Evolutionary conservation across 2,888 invertebrate genomes (phyloP).

Genomic region (Cosmia pyralina): DNA sequence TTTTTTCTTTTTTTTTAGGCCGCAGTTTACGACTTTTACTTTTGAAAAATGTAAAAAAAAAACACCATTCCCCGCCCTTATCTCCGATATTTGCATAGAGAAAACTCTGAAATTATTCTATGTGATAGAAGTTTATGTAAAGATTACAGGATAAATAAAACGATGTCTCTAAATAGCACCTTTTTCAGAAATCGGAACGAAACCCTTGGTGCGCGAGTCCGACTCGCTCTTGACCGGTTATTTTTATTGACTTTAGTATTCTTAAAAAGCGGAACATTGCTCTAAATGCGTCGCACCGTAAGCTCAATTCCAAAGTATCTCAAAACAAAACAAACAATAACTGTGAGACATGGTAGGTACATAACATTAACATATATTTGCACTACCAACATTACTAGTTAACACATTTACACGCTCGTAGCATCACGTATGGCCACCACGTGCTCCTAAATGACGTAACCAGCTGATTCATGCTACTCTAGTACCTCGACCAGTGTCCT

Average conservation of each 20-base stretch:
- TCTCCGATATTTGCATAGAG: too few relatives aligned
- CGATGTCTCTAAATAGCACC: too few relatives aligned
- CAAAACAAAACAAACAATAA: slow-evolving; percentile 64
- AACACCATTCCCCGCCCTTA: too few relatives aligned
- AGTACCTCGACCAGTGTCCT: slow-evolving; percentile 40
- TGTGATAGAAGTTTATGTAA: too few relatives aligned
- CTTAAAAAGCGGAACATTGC: background rate
- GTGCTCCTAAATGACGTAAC: slow-evolving; percentile 69
- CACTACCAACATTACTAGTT: slow-evolving; percentile 62
- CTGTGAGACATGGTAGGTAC: slow-evolving; percentile 54
- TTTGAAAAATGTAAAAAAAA: too few relatives aligned
- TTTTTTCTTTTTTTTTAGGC: too few relatives aligned
- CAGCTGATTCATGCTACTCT: slow-evolving; percentile 55
- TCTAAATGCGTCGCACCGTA: background rate
- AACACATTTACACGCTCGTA: slow-evolving; percentile 62
- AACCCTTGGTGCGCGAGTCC: too few relatives aligned
- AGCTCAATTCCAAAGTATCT: slow-evolving; percentile 20
- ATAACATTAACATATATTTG: slow-evolving; percentile 67
- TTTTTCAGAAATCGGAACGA: too few relatives aligned
- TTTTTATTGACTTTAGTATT: background rate
- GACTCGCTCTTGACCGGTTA: too few relatives aligned
- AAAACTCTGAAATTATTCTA: too few relatives aligned
- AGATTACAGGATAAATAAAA: too few relatives aligned
- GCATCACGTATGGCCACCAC: slow-evolving; percentile 69
- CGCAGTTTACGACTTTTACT: too few relatives aligned